phyloP scores from a whole-genome alignment of 2,113 vertebrate species.

The Pipra filicauda region DNA sequence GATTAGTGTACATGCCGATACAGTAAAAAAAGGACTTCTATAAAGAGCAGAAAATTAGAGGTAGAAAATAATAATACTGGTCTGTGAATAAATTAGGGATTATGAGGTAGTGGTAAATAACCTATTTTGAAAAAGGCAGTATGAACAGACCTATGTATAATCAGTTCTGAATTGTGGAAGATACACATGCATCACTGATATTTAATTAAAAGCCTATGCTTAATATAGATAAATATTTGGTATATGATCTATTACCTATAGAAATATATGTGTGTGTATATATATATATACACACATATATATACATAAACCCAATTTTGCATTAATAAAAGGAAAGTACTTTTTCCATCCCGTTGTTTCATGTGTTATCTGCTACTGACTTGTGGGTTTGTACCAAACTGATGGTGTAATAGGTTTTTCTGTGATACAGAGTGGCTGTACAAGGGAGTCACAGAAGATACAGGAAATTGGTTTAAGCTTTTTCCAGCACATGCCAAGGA shows the following conservation, averaged over 20 bases:
- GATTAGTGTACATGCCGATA: not conserved
- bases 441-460: not conserved
- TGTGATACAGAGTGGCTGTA: not conserved
- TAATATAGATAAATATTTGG: not conserved
- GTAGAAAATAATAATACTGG: not conserved
- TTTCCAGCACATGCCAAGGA: not conserved
- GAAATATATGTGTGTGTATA: too few relatives aligned
- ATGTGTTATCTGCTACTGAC: not conserved
- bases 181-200: not conserved
- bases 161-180: not conserved
- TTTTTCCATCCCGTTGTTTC: not conserved
- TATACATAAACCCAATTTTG: not conserved
- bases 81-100: not conserved
- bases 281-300: not conserved
- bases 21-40: not conserved
- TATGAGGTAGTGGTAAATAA: not conserved
- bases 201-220: not conserved
- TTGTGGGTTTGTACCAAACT: not conserved
- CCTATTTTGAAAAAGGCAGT: not conserved
- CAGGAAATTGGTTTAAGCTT: not conserved
- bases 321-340: not conserved
- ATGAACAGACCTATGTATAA: not conserved
- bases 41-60: not conserved
- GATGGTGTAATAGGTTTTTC: not conserved
- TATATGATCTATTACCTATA: not conserved